Evolutionary conservation across 2,888 invertebrate species (phyloP), one percentile per base, ranked within the genome.

Genomic region (Labia minor): DNA sequence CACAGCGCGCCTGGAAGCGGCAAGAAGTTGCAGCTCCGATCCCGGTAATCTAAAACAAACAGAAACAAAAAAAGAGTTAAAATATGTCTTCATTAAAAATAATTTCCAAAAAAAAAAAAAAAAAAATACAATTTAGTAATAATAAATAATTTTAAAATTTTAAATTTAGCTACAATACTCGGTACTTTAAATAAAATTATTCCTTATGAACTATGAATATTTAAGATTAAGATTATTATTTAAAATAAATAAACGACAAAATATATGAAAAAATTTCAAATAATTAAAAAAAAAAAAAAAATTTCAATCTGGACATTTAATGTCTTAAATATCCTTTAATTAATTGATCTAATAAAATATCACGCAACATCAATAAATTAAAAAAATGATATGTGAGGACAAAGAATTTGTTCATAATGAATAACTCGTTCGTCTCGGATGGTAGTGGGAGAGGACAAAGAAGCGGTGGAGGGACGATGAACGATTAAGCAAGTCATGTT

Each of bases 21-120:
- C 71, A 65, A 74, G 70, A 63, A 74, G 70, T 26, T 74, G 70
- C n/a, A 74, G 70, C 49, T 75, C 74, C 19, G 73, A 66, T 63
- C 49, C 49, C 49, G 49, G 49, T 14, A 49, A 49, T 49, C 49
- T 49, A 14, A n/a, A 49, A 49, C 3, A 49, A n/a, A 49, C 2
- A n/a, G 14, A 14, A 26, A 26, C 3, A 49, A 49, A 49, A 49
- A 49, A 33, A 33, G 11, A 33, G 11, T 33, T 33, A 33, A 33
- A 8, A 33, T 33, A 33, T 8, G 11, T n/a, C 6, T 33, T 33
- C 6, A 33, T 33, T 8, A 11, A 33, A 11, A 33, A 33, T 33
- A 33, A 33, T 33, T 8, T 8, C 11, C 33, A 11, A 33, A 33
- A 33, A 33, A 33, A 8, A 33, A 33, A 33, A 33, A 33, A 8